Evolutionary conservation across 2,888 invertebrate genomes (phyloP).

Genomic region (Pinctada fucata): DNA sequence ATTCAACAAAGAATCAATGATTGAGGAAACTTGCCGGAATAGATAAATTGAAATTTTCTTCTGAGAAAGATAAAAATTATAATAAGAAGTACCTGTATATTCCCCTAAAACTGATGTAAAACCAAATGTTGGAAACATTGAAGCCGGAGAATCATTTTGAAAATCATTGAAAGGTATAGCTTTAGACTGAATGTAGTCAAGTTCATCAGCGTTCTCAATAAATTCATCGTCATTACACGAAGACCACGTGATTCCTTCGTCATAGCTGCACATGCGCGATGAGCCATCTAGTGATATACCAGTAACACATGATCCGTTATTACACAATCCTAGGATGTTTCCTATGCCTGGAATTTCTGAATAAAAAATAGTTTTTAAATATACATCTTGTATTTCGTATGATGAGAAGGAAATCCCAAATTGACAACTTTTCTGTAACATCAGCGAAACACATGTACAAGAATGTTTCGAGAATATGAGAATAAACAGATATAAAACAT

Average conservation of each 20-base stretch:
- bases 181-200: slow-evolving; percentile 16
- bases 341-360: slow-evolving; percentile 16
- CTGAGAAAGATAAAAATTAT: too few species aligned
- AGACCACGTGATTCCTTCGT: slow-evolving; percentile 42
- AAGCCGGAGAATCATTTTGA: background rate
- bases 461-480: too few species aligned
- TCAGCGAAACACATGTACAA: too few species aligned
- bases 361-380: background rate
- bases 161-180: slow-evolving; percentile 20
- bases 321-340: slow-evolving; percentile 32
- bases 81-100: background rate
- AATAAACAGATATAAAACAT: too few species aligned
- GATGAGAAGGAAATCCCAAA: too few species aligned
- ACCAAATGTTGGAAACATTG: slow-evolving; percentile 12
- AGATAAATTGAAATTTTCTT: too few species aligned
- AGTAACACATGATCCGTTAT: slow-evolving; percentile 27
- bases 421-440: too few species aligned
- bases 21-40: too few species aligned
- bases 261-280: slow-evolving; percentile 34
- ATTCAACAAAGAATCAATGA: too few species aligned
- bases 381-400: too few species aligned
- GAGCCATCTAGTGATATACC: slow-evolving; percentile 34
- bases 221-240: slow-evolving; percentile 18
- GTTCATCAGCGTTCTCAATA: slow-evolving; percentile 7
- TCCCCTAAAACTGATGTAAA: slow-evolving; percentile 3